phyloP scores from a whole-genome alignment of 2,888 invertebrate species.

The Drosophila vallismaia region DNA sequence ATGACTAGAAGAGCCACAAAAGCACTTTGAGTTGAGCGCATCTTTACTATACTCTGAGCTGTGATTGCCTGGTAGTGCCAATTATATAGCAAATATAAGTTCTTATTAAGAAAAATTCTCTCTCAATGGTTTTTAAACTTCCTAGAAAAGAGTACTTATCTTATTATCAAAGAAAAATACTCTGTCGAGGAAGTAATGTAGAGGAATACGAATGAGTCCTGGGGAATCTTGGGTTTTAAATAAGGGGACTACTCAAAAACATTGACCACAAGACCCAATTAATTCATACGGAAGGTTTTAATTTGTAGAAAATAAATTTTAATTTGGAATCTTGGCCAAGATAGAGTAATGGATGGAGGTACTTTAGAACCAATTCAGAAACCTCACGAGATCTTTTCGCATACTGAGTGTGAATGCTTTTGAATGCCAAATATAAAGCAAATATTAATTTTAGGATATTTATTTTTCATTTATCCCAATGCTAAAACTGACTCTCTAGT shows the following conservation, averaged over 20 bases:
- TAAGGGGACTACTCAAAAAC: background rate
- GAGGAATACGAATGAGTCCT: background rate
- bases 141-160: too few species aligned
- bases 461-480: background rate
- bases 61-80: background rate
- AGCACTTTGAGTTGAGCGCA: conserved; percentile 15
- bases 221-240: background rate
- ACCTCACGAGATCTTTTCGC: conserved; percentile 1
- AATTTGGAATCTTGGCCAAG: background rate
- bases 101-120: background rate
- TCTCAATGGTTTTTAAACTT: background rate
- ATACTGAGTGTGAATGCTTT: background rate
- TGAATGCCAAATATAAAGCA: background rate
- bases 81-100: conserved; percentile 2
- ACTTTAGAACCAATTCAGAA: background rate
- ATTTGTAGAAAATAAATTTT: background rate
- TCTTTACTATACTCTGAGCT: conserved; percentile 25
- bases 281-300: background rate
- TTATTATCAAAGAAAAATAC: background rate
- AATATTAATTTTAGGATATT: background rate
- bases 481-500: background rate
- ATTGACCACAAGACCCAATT: background rate
- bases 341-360: background rate
- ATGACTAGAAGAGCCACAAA: background rate
- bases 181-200: background rate